Evolutionary conservation across 2,797 vertebrate species (phyloP).

Genomic region (Mormyrops attenuatus): DNA sequence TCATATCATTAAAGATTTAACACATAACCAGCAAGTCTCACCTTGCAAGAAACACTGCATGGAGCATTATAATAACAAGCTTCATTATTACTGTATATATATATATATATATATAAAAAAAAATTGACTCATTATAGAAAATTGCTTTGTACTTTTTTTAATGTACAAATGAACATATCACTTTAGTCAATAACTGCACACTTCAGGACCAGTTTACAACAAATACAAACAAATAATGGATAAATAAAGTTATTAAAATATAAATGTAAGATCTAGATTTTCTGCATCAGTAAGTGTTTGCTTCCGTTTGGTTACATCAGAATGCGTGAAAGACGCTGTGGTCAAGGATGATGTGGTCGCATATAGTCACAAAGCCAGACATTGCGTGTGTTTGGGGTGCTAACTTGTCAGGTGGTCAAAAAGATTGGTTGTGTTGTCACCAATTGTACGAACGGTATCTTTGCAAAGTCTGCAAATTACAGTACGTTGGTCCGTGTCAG

Average conservation of each 20-base stretch:
- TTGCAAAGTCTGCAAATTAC: not conserved
- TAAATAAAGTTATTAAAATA: not conserved
- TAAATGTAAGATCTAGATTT: not conserved
- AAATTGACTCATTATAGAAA: not conserved
- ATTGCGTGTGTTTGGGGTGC: not conserved
- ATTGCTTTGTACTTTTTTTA: not conserved
- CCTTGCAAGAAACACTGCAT: not conserved
- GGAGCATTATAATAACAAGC: not conserved
- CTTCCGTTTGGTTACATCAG: not conserved
- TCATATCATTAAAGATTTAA: not conserved
- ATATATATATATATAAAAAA: no score
- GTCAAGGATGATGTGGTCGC: not conserved
- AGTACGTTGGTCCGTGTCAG: not conserved
- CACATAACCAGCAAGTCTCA: not conserved
- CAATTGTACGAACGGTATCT: not conserved
- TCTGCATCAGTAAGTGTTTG: not conserved
- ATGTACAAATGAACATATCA: not conserved
- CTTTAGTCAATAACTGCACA: not conserved
- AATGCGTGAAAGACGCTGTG: not conserved
- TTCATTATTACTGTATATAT: not conserved
- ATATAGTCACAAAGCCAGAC: not conserved
- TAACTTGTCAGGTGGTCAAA: not conserved
- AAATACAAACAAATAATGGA: not conserved
- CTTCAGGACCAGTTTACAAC: not conserved
- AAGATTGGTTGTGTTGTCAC: not conserved